These are phyloP conservation scores for Oscheius sp. DNA, from an alignment of 1,140 invertebrate genomes.

Conservation along the genomic window DNA sequence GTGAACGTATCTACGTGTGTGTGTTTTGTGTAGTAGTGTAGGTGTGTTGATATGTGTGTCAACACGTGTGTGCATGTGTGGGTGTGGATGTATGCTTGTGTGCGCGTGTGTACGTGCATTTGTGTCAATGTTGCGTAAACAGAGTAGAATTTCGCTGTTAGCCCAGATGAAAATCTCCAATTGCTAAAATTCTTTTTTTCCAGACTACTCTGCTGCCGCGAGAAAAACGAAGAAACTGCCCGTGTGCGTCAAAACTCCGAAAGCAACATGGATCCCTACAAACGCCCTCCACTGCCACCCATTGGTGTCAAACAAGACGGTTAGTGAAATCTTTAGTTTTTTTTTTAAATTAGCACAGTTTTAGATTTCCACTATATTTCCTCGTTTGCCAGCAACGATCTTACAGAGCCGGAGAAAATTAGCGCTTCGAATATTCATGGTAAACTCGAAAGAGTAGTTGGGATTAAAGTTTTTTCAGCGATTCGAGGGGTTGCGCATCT, in stretches of 20 bases:
- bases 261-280: slow-evolving; percentile 1
- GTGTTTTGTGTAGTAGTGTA: too few relatives aligned
- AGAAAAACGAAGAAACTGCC: neutral
- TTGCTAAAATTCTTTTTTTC: neutral
- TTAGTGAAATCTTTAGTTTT: neutral
- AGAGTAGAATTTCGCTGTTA: too few relatives aligned
- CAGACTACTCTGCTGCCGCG: neutral
- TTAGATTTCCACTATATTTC: slow-evolving; percentile 4
- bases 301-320: neutral
- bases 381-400: neutral
- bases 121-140: too few relatives aligned
- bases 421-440: neutral
- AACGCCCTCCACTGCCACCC: neutral
- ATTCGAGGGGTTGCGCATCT: neutral
- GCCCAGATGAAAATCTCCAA: too few relatives aligned
- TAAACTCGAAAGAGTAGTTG: too few relatives aligned
- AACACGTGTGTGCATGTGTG: too few relatives aligned
- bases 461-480: too few relatives aligned
- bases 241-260: neutral
- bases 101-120: too few relatives aligned
- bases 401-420: neutral
- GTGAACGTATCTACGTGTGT: too few relatives aligned
- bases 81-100: too few relatives aligned
- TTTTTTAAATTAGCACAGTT: neutral
- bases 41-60: too few relatives aligned